Evolutionary conservation across 2,797 vertebrate species (phyloP).

Genomic region (Sparus aurata): DNA sequence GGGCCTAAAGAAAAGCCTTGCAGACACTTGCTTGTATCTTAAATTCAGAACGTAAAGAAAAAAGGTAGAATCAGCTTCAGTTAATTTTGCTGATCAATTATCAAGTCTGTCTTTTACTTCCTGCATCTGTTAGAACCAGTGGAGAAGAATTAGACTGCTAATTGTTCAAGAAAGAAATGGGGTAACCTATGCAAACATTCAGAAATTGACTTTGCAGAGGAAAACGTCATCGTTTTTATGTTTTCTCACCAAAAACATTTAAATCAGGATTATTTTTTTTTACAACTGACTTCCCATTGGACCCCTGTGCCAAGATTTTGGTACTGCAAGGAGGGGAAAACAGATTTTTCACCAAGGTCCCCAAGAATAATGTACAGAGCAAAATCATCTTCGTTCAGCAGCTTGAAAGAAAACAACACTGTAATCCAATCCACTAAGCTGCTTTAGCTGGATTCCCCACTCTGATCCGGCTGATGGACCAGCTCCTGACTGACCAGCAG

Average conservation of each 20-base stretch:
- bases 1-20: too few relatives aligned
- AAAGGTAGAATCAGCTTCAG: too few relatives aligned
- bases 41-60: not conserved
- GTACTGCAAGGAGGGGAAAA: not conserved
- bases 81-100: not conserved
- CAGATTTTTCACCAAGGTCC: not conserved
- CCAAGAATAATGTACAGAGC: not conserved
- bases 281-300: not conserved
- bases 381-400: slow-evolving; percentile 4
- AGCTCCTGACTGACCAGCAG: not conserved
- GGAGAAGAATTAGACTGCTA: not conserved
- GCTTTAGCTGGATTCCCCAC: slow-evolving; percentile 23
- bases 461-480: slow-evolving; percentile 30
- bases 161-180: not conserved
- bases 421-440: slow-evolving; percentile 39
- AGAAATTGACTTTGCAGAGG: not conserved
- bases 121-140: not conserved
- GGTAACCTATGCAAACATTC: not conserved
- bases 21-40: not conserved
- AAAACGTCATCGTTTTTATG: not conserved
- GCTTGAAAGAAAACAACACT: slow-evolving; percentile 22
- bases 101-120: not conserved
- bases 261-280: not conserved
- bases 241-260: not conserved
- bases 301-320: too few relatives aligned